Percentiles rank a stretch among this genome's conserved stretches.
Conservation (phyloP, 2,113 vertebrate genomes). For the Microtus montanus region DNA sequence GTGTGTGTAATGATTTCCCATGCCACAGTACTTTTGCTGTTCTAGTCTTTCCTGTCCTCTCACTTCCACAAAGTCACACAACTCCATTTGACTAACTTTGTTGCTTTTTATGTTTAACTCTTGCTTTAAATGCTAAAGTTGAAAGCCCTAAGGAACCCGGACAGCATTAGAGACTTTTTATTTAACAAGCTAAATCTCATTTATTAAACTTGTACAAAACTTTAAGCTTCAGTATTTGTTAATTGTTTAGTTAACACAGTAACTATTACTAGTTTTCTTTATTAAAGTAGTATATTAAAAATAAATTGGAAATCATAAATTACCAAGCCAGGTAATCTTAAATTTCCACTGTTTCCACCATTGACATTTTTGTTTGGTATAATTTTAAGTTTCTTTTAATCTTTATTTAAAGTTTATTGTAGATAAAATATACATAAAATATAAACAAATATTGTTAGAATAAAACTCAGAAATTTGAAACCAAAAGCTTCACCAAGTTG, state of each 20-base stretch:
- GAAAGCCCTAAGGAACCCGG: neutral
- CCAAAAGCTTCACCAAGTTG: neutral
- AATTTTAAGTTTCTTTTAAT: constrained; percentile 13
- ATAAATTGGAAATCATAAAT: constrained; percentile 4
- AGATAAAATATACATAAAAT: constrained; percentile 9
- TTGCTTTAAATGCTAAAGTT: constrained; percentile 28
- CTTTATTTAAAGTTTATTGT: constrained; percentile 37
- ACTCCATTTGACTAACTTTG: neutral
- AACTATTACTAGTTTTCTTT: constrained; percentile 22
- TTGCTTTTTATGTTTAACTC: neutral
- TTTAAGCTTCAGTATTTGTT: constrained; percentile 10
- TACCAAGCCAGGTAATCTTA: neutral
- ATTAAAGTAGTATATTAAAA: constrained; percentile 30
- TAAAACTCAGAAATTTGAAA: constrained; percentile 62
- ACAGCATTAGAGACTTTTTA: constrained; percentile 22
- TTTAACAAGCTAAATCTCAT: constrained; percentile 8
- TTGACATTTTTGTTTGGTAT: constrained; percentile 2
- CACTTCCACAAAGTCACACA: neutral
- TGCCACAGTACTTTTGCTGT: neutral
- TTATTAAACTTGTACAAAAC: constrained; percentile 40
- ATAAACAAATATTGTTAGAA: neutral
- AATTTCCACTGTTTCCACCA: neutral
- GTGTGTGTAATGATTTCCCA: neutral
- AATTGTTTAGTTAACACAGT: constrained; percentile 12
- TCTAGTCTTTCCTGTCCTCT: neutral